Conservation (phyloP, 2,888 invertebrate genomes). For the Drosophila kambysellisi region DNA sequence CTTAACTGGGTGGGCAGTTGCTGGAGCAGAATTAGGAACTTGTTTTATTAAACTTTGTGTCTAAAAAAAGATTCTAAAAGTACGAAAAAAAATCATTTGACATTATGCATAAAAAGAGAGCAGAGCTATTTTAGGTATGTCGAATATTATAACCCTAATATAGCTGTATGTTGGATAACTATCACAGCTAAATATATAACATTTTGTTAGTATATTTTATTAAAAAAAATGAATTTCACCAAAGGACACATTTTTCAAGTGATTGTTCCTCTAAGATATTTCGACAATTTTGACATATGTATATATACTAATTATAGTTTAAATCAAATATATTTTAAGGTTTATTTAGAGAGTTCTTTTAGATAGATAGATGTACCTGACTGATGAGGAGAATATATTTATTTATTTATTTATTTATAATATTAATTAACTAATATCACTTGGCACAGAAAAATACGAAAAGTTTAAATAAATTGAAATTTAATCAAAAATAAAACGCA, state of each 20-base stretch:
- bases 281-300: background rate
- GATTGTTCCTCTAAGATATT: background rate
- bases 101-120: background rate
- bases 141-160: background rate
- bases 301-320: background rate
- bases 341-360: background rate
- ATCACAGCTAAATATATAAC: background rate
- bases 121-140: background rate
- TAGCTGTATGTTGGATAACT: background rate
- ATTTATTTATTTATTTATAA: background rate
- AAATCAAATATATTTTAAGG: background rate
- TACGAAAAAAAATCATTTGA: background rate
- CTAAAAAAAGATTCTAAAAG: conserved; percentile 24
- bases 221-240: background rate
- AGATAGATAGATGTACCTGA: background rate
- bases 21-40: conserved; percentile 4
- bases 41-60: conserved; percentile 34
- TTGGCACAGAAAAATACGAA: too few relatives aligned
- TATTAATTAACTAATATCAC: background rate
- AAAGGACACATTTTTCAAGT: background rate
- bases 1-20: background rate
- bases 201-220: background rate
- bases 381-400: background rate
- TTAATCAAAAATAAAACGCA: background rate
- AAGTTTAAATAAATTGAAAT: background rate